These are phyloP conservation scores for Lepidurus packardi DNA, from an alignment of 1,140 invertebrate species.

Conservation along the genomic window DNA sequence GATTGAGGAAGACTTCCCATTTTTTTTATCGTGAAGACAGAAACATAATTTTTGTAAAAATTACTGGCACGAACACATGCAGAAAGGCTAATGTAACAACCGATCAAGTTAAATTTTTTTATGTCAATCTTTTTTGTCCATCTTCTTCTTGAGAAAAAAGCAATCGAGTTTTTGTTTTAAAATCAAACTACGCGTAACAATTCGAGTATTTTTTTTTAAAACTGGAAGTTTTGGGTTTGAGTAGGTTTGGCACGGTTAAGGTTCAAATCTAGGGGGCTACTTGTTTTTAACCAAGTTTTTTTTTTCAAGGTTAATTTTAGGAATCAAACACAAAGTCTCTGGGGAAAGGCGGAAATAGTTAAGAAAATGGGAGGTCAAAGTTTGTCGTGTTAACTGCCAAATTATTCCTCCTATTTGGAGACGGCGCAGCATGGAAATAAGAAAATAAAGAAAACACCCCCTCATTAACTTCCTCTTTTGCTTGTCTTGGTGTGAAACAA, in stretches of 20 bases:
- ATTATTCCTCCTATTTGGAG: conserved; percentile 20
- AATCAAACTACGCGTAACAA: background rate
- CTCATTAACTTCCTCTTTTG: conserved; percentile 1
- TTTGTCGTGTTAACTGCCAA: conserved; percentile 10
- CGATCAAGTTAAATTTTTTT: no score
- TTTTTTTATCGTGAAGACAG: background rate
- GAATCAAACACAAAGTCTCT: background rate
- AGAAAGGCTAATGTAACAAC: background rate
- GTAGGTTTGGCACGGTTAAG: no score
- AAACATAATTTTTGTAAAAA: background rate
- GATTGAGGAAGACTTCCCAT: background rate
- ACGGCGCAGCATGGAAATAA: conserved; percentile 14
- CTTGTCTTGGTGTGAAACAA: background rate
- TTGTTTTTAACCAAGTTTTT: no score
- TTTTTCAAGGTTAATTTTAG: background rate
- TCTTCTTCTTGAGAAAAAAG: background rate
- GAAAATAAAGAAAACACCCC: background rate
- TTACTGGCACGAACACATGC: background rate
- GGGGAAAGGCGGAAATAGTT: background rate
- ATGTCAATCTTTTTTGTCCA: background rate
- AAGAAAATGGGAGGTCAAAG: conserved; percentile 5
- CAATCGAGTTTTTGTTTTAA: background rate
- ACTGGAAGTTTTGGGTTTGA: no score
- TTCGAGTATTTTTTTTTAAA: background rate
- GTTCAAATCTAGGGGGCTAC: no score